Evolutionary conservation across 1,140 invertebrate genomes (phyloP).

Genomic region (Lutraria rhynchaena): DNA sequence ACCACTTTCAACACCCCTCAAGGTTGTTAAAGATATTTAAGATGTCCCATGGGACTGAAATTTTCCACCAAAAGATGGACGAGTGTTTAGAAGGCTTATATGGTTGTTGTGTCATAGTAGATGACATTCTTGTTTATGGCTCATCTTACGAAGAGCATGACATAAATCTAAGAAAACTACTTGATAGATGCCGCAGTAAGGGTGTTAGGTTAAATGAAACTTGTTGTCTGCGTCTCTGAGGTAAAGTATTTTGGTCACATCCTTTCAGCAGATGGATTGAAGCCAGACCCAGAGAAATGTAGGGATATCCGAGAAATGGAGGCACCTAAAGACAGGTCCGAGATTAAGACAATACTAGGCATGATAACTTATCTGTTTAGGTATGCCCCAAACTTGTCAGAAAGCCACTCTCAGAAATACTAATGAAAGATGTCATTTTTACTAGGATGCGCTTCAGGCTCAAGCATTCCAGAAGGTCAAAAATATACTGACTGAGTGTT

Average conservation of each 20-base stretch:
- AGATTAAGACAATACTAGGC: conserved; percentile 70
- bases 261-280: background rate
- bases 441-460: conserved; percentile 16
- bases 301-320: background rate
- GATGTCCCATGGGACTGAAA: background rate
- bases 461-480: conserved; percentile 51
- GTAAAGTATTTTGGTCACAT: conserved; percentile 20
- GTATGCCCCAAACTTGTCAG: conserved; percentile 4
- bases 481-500: conserved; percentile 14
- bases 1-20: conserved; percentile 9
- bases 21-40: too few relatives aligned
- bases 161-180: background rate
- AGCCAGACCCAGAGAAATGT: background rate
- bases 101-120: background rate
- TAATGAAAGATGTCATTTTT: conserved; percentile 7
- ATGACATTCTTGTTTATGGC: background rate
- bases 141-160: background rate
- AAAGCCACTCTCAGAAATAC: background rate
- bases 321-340: conserved; percentile 7
- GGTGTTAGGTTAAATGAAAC: conserved; percentile 7
- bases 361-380: conserved; percentile 70
- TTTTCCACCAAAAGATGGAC: background rate
- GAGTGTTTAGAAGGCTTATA: background rate
- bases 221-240: background rate
- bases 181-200: background rate